Base-by-base conservation (phyloP, 1,140 invertebrate genomes). In the Procambarus virginalis region DNA sequence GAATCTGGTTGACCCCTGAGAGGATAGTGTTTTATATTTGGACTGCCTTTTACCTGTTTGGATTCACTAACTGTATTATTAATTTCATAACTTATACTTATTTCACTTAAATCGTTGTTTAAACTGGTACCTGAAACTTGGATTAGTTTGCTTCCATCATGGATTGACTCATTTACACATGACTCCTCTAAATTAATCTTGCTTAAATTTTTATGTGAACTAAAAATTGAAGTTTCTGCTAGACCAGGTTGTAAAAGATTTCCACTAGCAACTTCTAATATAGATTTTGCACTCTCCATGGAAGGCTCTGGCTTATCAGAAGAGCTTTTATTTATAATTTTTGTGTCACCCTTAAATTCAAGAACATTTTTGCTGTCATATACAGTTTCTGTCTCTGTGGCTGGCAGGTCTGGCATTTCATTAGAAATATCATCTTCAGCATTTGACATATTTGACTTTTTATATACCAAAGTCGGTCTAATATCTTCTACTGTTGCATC, bases 1-100 rank as follows among this genome's bases (percentile, higher is more conserved):
- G 78, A 51, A 22, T 80, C 78, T 22, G 12, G 22, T 55, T 60
- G 22, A 48, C 78, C 78, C 55, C 78, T 80, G 48, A 80, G 51
- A 55, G 78, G 51, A 80, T 80, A 80, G 6, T 58, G 51, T 22
- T 49, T 78, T 17, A 78, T 8, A 14, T 48, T 17, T 78, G 17
- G 10, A 48, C 34, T 78, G 2, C 46, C 76, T 78, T 78, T 78
- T 46, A 78, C 9, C 48, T 12, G 22, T 49, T 78, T 78, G 17
- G 20, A 78, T n/a, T 49, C 46, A 78, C 49, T 20, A 1, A 48
- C n/a, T 45, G 10, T 77, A 10, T 77, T 51, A 17, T 9, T 49
- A 48, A n/a, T 51, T 49, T 51, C 46, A 51, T 14, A 45, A 17
- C 10, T 51, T 70, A 6, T 70, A 70, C 22, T 20, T 17, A 4